Evolutionary conservation across 2,888 invertebrate genomes (phyloP).

Genomic region (Drosophila aldrichi): DNA sequence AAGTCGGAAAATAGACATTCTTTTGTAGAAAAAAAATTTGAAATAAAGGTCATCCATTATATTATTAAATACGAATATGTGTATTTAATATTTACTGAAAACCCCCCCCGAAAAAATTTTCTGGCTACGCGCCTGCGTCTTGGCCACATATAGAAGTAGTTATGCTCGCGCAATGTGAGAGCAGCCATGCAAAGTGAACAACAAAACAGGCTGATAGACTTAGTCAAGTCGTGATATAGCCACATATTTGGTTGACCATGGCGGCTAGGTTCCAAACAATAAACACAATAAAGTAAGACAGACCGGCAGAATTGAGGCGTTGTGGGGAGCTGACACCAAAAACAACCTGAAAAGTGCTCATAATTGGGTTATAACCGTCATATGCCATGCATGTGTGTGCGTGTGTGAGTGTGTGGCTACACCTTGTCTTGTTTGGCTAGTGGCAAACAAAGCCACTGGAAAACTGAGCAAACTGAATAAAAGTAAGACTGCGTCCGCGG

Average conservation of each 20-base stretch:
- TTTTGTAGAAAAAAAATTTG: too few relatives aligned
- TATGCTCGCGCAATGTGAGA: constrained; percentile 1
- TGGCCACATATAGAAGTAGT: not conserved
- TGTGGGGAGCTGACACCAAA: constrained; percentile 67
- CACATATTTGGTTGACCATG: constrained; percentile 38
- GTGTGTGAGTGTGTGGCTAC: constrained; percentile 29
- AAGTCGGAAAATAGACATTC: too few relatives aligned
- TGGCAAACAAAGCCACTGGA: constrained; percentile 48
- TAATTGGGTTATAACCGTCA: constrained; percentile 76
- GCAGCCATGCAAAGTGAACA: constrained; percentile 25
- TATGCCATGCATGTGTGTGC: constrained; percentile 34
- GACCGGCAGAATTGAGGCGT: constrained; percentile 27
- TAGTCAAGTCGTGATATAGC: constrained; percentile 52
- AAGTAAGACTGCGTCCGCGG: constrained; percentile 15
- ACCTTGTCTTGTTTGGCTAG: constrained; percentile 40
- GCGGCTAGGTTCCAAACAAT: constrained; percentile 22
- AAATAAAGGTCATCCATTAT: too few relatives aligned
- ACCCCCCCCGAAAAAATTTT: too few relatives aligned
- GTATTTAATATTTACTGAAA: too few relatives aligned
- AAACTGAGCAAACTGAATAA: constrained; percentile 31
- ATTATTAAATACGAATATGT: too few relatives aligned
- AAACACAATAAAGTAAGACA: constrained; percentile 29
- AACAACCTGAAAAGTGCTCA: constrained; percentile 65
- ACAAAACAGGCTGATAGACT: constrained; percentile 47
- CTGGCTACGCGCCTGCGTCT: too few relatives aligned